These are phyloP conservation scores for Drosophila equinoxialis DNA, from an alignment of 1,140 invertebrate species.

Conservation along the genomic window DNA sequence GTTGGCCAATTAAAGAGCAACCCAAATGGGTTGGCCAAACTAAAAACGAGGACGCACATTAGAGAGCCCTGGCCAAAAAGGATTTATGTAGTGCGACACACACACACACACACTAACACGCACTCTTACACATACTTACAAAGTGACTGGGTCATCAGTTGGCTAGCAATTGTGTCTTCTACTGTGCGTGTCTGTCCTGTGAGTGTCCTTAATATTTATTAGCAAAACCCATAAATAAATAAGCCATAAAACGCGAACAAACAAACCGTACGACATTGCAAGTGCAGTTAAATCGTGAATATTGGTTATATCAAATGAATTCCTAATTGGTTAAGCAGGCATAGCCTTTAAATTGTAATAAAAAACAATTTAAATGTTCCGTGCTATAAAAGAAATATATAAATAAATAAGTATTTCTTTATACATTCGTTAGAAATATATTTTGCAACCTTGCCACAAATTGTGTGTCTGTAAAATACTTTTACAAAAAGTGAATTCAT, in stretches of 20 bases:
- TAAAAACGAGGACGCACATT: conserved; percentile 22
- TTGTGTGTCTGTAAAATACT: too few relatives aligned
- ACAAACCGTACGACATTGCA: conserved; percentile 6
- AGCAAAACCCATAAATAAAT: conserved; percentile 21
- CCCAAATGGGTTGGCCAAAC: conserved; percentile 12
- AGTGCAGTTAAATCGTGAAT: conserved; percentile 9
- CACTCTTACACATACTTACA: not conserved
- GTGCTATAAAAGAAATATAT: too few relatives aligned
- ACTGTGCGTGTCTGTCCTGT: conserved; percentile 20
- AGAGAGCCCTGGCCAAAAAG: conserved; percentile 18
- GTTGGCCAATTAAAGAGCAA: conserved; percentile 21
- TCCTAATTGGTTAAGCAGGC: not conserved
- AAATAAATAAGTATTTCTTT: too few relatives aligned
- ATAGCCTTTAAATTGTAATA: too few relatives aligned
- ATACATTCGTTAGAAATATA: too few relatives aligned
- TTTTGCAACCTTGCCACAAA: too few relatives aligned
- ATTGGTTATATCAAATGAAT: not conserved
- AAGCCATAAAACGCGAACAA: conserved; percentile 15
- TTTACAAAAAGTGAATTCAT: too few relatives aligned
- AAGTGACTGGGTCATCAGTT: conserved; percentile 19
- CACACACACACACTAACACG: not conserved
- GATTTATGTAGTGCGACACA: conserved; percentile 25
- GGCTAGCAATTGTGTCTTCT: conserved; percentile 20
- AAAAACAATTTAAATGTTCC: too few relatives aligned
- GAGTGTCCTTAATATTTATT: conserved; percentile 21